Evolutionary conservation across 2,888 invertebrate species (phyloP).

Genomic region (Pelosia muscerda): DNA sequence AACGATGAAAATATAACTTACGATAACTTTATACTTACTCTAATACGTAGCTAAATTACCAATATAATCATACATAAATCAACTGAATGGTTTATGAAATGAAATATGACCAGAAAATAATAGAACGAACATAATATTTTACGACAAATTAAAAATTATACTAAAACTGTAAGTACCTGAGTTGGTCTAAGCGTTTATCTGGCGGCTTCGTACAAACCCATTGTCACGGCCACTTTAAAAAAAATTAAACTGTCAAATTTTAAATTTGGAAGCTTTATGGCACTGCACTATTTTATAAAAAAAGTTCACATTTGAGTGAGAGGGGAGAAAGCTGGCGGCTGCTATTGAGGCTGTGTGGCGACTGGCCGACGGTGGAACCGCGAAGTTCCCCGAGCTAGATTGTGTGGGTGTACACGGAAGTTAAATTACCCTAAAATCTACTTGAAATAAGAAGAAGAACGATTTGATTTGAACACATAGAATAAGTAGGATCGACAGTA

Average conservation of each 20-base stretch:
- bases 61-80: not conserved
- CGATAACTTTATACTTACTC: not conserved
- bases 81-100: not conserved
- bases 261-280: slow-evolving; percentile 39
- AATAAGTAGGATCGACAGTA: not conserved
- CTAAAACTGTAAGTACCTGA: slow-evolving; percentile 20
- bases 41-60: not conserved
- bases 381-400: slow-evolving; percentile 31
- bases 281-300: slow-evolving; percentile 70
- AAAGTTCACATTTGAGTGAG: slow-evolving; percentile 76
- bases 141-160: not conserved
- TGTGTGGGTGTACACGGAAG: slow-evolving; percentile 14
- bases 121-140: not conserved
- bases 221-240: slow-evolving; percentile 56
- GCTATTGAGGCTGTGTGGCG: slow-evolving; percentile 61
- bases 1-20: slow-evolving; percentile 5
- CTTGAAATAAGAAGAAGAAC: not conserved
- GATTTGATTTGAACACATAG: not conserved
- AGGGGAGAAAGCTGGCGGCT: slow-evolving; percentile 57
- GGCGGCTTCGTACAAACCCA: slow-evolving; percentile 64
- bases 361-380: slow-evolving; percentile 59
- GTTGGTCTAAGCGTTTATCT: slow-evolving; percentile 58
- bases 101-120: not conserved
- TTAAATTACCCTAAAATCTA: slow-evolving; percentile 34
- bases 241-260: slow-evolving; percentile 46